A percentile compares a stretch with the other conserved stretches of the same genome.
These are phyloP conservation scores for Jacana jacana DNA, from an alignment of 2,113 vertebrate genomes.

Conservation along the genomic window DNA sequence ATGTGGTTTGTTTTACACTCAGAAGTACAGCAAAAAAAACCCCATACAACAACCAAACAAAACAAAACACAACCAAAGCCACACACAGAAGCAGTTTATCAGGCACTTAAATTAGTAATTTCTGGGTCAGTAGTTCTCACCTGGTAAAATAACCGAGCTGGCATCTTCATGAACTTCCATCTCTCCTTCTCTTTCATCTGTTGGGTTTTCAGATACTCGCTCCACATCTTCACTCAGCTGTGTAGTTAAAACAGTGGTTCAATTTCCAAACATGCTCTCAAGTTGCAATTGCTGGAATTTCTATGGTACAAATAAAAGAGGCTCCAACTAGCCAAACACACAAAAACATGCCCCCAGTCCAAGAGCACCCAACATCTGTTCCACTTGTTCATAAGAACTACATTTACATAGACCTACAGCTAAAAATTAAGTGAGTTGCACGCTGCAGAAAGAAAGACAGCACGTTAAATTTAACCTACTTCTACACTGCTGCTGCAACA, in stretches of 20 bases:
- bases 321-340: slow-evolving; percentile 42
- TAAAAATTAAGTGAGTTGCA: neutral
- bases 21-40: neutral
- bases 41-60: neutral
- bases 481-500: neutral
- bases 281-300: slow-evolving; percentile 44
- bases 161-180: slow-evolving; percentile 65
- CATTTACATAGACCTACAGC: neutral
- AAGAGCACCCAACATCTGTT: neutral
- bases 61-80: neutral
- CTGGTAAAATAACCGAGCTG: slow-evolving; percentile 72
- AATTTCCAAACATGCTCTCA: slow-evolving; percentile 60
- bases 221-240: slow-evolving; percentile 85
- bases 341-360: neutral
- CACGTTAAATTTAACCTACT: slow-evolving; percentile 7
- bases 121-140: slow-evolving; percentile 58
- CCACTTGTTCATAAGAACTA: neutral
- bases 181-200: slow-evolving; percentile 64
- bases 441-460: neutral
- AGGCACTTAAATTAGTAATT: neutral
- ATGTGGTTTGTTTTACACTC: neutral
- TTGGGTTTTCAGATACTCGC: slow-evolving; percentile 49
- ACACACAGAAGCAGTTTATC: neutral
- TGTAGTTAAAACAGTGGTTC: slow-evolving; percentile 59
- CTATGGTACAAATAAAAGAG: slow-evolving; percentile 54